Percentiles rank a stretch among this genome's conserved stretches.
phyloP scores from a whole-genome alignment of 2,797 vertebrate genomes.

The Chaunax sp. region DNA sequence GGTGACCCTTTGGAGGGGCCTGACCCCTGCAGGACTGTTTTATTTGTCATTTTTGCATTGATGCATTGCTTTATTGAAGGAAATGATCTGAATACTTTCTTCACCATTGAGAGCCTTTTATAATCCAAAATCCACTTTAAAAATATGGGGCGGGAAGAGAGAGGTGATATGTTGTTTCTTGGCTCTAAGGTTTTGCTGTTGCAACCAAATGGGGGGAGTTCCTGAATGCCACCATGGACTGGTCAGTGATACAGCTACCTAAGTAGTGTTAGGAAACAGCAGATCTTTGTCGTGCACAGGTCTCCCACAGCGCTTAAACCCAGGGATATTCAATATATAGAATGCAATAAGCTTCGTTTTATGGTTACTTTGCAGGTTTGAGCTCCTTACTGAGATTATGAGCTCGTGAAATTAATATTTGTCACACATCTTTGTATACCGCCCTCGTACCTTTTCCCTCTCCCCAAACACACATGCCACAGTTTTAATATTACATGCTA shows the following conservation, averaged over 20 bases:
- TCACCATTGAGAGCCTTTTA: too few species aligned
- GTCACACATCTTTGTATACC: background rate
- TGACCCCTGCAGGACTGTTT: too few species aligned
- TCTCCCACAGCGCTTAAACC: constrained; percentile 5
- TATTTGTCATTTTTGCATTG: too few species aligned
- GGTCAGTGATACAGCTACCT: background rate
- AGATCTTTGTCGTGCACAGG: background rate
- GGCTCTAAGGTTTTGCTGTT: too few species aligned
- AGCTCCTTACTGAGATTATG: constrained; percentile 10
- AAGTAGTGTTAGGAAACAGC: background rate
- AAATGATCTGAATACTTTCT: too few species aligned
- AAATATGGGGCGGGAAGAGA: too few species aligned
- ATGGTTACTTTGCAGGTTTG: constrained; percentile 5
- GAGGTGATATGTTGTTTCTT: too few species aligned
- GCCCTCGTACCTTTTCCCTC: background rate
- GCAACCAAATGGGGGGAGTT: too few species aligned
- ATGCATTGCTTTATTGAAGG: too few species aligned
- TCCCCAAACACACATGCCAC: background rate
- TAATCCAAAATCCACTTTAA: too few species aligned
- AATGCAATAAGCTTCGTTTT: constrained; percentile 11
- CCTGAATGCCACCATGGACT: too few species aligned
- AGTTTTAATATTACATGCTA: constrained; percentile 23
- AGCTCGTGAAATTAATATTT: constrained; percentile 22
- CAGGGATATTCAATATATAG: background rate
- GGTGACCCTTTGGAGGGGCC: too few species aligned